These are phyloP conservation scores for Carlito syrichta DNA, from an alignment of 2,113 vertebrate genomes.

Conservation along the genomic window DNA sequence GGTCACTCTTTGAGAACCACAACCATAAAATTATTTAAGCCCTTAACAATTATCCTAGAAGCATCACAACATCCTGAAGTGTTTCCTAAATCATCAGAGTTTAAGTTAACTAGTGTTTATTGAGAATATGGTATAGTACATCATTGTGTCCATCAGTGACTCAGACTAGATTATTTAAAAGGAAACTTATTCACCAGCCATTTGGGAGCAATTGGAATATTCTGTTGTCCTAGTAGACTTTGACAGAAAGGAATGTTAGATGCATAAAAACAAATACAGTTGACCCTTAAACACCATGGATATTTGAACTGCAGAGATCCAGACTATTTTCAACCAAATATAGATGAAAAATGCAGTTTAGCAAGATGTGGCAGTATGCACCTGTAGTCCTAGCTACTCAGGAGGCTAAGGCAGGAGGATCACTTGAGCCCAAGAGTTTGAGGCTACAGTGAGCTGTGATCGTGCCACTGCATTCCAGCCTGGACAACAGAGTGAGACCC, in stretches of 20 bases:
- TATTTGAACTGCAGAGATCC: not conserved
- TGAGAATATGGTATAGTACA: not conserved
- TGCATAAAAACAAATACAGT: not conserved
- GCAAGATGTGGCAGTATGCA: no score
- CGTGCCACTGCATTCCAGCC: no score
- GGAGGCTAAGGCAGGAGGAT: no score
- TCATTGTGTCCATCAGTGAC: not conserved
- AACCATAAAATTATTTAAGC: not conserved
- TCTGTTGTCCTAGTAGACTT: not conserved
- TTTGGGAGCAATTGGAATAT: not conserved
- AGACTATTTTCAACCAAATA: not conserved
- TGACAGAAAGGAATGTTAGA: not conserved
- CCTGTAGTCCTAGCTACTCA: no score
- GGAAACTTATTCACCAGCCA: not conserved
- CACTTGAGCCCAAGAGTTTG: no score
- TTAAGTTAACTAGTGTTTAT: not conserved
- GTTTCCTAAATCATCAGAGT: not conserved
- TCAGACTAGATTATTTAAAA: not conserved
- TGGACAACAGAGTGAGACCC: no score
- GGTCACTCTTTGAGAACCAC: not conserved
- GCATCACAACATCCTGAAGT: not conserved
- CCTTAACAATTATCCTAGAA: not conserved
- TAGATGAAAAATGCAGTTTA: not conserved
- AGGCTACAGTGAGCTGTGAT: no score
- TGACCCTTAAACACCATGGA: not conserved